Evolutionary conservation across 2,888 invertebrate species (phyloP), one percentile per base, ranked within the genome.

Genomic region (Mesochorus sp.): DNA sequence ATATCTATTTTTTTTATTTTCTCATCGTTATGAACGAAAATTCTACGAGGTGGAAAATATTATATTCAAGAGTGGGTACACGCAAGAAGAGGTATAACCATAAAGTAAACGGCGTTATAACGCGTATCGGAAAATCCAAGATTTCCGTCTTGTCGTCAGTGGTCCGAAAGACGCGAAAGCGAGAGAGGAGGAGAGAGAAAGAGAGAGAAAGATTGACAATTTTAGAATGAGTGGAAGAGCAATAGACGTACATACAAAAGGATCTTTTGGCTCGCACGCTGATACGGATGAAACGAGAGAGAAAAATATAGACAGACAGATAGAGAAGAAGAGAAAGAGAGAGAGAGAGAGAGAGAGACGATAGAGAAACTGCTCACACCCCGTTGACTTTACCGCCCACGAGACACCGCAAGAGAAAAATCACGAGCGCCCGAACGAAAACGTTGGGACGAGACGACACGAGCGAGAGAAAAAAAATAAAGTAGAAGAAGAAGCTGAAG

Each of bases 361-460:
- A 61, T 5, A 42, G 42, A 24, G 39, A 42, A 19, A 34, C 2
- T 53, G 39, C 28, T 42, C 55, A 49, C 61, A 19, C 62, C n/a
- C 44, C 68, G 76, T 62, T 70, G 44, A 44, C 55, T 78, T 74
- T 78, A 74, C 62, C 68, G 59, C 64, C 78, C 73, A 59, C 68
- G 73, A 70, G 51, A 37, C 34, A 26, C 66, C 34, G 24, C 42
- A 68, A 68, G 64, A 57, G 59, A 70, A 76, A 66, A 66, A 64
- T 71, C 66, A 72, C 71, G 51, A 64, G 70, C 55, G 62, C n/a
- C n/a, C 53, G 53, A 55, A 61, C 26, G n/a, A n/a, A 62, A 70
- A 71, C 51, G 61, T 59, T 59, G 19, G 34, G 51, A 14, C 14
- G 12, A 12, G 21, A 62, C 34, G 53, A 67, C 64, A 74, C 66